Conservation (phyloP, 2,113 vertebrate species). For the Rhegmatorhina hoffmannsi region DNA sequence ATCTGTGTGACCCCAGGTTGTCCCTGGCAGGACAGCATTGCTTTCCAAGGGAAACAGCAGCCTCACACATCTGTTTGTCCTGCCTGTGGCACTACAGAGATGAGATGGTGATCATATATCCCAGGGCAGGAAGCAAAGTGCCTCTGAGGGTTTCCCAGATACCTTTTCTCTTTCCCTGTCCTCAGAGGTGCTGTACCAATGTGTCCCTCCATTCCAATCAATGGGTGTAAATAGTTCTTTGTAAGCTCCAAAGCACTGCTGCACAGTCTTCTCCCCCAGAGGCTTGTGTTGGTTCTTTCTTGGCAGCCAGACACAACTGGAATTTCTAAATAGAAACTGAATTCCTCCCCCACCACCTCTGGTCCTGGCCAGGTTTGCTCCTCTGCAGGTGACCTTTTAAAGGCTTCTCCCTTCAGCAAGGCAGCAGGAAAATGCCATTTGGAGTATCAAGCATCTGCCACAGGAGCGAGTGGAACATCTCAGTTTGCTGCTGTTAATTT, state of each 20-base stretch:
- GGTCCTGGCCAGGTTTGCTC: not conserved
- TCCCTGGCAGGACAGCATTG: no score
- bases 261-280: rapidly evolving
- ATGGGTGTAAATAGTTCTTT: not conserved
- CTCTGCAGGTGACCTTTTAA: constrained; percentile 25
- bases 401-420: not conserved
- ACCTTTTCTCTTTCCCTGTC: rapidly evolving
- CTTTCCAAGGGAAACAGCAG: not conserved
- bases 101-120: not conserved
- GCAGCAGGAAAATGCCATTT: not conserved
- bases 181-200: not conserved
- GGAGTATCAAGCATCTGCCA: not conserved
- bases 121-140: not conserved
- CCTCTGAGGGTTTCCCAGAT: not conserved
- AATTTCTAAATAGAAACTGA: not conserved
- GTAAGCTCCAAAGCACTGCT: not conserved
- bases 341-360: not conserved
- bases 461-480: not conserved
- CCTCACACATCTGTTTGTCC: rapidly evolving
- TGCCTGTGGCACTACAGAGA: not conserved
- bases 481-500: not conserved
- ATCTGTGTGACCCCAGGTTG: rapidly evolving
- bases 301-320: not conserved
- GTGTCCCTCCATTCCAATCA: not conserved
- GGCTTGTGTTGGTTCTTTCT: not conserved